Evolutionary conservation across 2,888 invertebrate genomes (phyloP).

Genomic region (Tetranychus truncatus): DNA sequence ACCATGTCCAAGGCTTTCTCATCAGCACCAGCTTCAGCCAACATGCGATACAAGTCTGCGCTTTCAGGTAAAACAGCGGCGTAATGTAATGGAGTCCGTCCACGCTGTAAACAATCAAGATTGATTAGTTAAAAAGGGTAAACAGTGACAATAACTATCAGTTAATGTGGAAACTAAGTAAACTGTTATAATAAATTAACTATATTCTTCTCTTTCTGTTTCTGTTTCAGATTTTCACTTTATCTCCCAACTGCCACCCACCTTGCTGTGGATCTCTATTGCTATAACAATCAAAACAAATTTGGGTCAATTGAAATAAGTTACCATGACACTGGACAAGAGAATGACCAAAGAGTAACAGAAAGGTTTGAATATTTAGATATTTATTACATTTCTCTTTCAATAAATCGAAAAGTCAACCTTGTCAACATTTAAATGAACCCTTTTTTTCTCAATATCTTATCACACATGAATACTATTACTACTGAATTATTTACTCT

Average conservation of each 20-base stretch:
- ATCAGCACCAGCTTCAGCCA: slow-evolving; percentile 33
- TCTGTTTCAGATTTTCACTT: neutral
- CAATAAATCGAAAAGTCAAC: no score
- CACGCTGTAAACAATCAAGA: slow-evolving; percentile 29
- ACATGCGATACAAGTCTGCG: slow-evolving; percentile 32
- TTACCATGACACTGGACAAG: neutral
- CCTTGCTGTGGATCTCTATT: neutral
- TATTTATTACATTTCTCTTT: no score
- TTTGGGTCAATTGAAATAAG: neutral
- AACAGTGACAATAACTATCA: neutral
- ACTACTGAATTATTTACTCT: neutral
- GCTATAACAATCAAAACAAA: neutral
- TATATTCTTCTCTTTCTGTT: neutral
- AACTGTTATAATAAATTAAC: no score
- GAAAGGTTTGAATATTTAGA: no score
- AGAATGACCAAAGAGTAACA: no score
- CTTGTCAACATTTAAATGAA: no score
- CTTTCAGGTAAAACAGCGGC: slow-evolving; percentile 33
- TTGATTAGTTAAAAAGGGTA: neutral
- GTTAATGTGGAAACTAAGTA: no score
- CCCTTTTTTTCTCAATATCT: no score
- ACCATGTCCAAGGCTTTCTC: slow-evolving; percentile 33
- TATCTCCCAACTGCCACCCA: neutral
- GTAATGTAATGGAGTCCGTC: slow-evolving; percentile 34
- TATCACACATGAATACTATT: no score